Base-by-base conservation (phyloP, 2,888 invertebrate species). In the Pristionchus japonicus region DNA sequence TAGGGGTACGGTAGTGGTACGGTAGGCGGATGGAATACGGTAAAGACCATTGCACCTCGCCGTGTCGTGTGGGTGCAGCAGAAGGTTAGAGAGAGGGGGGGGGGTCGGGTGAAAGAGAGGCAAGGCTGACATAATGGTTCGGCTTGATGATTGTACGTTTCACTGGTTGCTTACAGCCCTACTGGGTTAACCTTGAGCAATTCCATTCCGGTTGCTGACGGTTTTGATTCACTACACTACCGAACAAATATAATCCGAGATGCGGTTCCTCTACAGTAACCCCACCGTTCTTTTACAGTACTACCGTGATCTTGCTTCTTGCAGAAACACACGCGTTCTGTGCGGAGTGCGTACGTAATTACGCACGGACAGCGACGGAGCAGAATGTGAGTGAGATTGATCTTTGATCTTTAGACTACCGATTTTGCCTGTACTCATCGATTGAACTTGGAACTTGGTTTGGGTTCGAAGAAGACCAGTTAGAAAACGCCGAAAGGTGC, bases 261-360 rank as follows among this genome's bases (percentile, higher is more conserved):
- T n/a, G n/a, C n/a, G n/a, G n/a, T n/a, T n/a, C n/a, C 3, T n/a
- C 7, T 57, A 57, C 57, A 23, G 52, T 52, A 15, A 43, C 43
- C 20, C 52, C 52, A n/a, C n/a, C n/a, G n/a, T n/a, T n/a, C n/a
- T n/a, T n/a, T n/a, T n/a, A n/a, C n/a, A n/a, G n/a, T n/a, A n/a
- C n/a, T 52, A 52, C 52, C 52, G 57, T 57, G n/a, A 23, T 20
- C 31, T 4, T 64, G 11, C 31, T 7, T 23, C 17, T 52, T 83
- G 2, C 52, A 57, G 82, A 83, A 23, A 83, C 82, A 34, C 82
- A 83, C 37, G 52, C 82, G 9, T 87, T 87, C 87, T 87, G 87
- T 31, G 80, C 80, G 3, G 87, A 87, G 15, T 87, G 87, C 61
- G 80, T 87, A 17, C 37, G 20, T 3, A 80, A 80, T 4, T 31